These are phyloP conservation scores for Ursus arctos DNA, from an alignment of 2,113 vertebrate genomes.

Conservation along the genomic window DNA sequence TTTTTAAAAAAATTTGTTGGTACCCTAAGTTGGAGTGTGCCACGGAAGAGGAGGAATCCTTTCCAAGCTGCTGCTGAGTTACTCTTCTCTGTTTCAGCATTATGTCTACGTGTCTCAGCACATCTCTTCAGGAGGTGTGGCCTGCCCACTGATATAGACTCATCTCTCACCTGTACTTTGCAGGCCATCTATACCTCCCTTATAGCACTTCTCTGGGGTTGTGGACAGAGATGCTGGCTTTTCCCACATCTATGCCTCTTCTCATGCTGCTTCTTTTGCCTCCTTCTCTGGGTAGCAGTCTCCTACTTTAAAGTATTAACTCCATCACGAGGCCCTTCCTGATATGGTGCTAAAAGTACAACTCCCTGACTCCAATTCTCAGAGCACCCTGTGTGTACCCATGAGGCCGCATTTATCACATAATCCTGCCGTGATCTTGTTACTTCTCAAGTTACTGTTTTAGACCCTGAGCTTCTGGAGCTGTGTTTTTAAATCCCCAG, in stretches of 20 bases:
- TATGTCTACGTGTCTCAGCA: not conserved
- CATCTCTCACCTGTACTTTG: not conserved
- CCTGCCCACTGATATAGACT: not conserved
- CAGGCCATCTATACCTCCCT: not conserved
- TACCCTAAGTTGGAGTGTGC: not conserved
- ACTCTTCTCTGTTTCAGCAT: not conserved
- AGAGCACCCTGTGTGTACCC: fast-evolving
- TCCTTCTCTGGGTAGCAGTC: not conserved
- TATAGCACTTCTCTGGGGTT: not conserved
- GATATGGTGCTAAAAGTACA: fast-evolving
- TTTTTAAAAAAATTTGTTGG: not conserved
- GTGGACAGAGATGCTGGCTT: not conserved
- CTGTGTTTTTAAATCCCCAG: not conserved
- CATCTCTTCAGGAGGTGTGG: not conserved
- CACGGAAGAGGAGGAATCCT: not conserved
- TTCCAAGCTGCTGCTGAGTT: not conserved
- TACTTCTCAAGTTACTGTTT: not conserved
- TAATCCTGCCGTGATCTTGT: not conserved
- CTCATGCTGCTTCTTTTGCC: no score
- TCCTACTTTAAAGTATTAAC: not conserved
- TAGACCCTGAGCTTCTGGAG: not conserved
- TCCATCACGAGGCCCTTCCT: not conserved
- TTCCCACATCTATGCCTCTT: not conserved
- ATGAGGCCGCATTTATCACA: fast-evolving
- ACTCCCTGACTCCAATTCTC: not conserved